These are phyloP conservation scores for Scelioninae gen. 1 DNA, from an alignment of 2,888 invertebrate species.

Conservation along the genomic window DNA sequence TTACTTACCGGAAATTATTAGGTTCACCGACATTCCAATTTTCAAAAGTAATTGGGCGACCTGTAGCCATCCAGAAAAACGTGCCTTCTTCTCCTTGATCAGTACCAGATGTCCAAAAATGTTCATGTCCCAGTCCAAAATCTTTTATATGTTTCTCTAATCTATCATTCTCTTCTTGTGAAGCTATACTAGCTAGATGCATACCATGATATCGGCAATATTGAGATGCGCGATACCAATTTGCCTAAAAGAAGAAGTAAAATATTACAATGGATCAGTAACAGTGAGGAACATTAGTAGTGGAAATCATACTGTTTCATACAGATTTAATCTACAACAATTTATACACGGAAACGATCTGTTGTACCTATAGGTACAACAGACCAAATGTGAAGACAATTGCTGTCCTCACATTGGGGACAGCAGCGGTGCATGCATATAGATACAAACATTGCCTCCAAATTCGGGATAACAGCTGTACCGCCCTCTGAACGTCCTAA, in stretches of 20 bases:
- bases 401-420: too few relatives aligned
- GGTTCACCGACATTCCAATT: conserved; percentile 98
- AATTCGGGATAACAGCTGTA: too few relatives aligned
- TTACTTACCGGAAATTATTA: conserved; percentile 91
- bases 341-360: too few relatives aligned
- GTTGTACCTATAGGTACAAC: too few relatives aligned
- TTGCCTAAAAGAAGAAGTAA: conserved; percentile 87
- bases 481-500: too few relatives aligned
- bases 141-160: conserved; percentile 95
- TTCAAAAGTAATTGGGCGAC: conserved; percentile 94
- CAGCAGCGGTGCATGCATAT: too few relatives aligned
- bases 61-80: conserved; percentile 97
- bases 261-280: too few relatives aligned
- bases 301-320: too few relatives aligned
- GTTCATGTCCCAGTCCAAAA: conserved; percentile 94
- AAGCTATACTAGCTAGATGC: conserved; percentile 95
- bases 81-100: conserved; percentile 95
- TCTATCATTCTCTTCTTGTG: conserved; percentile 95
- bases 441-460: too few relatives aligned
- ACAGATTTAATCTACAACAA: too few relatives aligned
- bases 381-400: too few relatives aligned
- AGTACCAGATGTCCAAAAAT: conserved; percentile 97
- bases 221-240: conserved; percentile 96
- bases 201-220: conserved; percentile 97
- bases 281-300: too few relatives aligned